Base-by-base conservation (phyloP, 2,797 vertebrate genomes). In the Spea hammondii region DNA sequence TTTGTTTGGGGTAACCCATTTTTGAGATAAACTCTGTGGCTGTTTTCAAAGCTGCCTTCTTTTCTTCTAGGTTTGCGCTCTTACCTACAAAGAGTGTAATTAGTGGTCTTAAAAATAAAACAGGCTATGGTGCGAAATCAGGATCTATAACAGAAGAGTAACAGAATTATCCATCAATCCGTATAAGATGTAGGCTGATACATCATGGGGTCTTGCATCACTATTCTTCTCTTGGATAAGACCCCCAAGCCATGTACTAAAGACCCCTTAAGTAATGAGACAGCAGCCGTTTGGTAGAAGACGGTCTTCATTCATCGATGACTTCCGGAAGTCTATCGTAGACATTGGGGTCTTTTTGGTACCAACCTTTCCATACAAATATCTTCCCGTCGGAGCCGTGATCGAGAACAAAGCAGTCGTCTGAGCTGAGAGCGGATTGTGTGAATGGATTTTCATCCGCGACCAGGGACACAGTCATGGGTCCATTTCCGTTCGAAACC, bases 361-460 rank as follows among this genome's bases (percentile, higher is more conserved):
- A 74, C 78, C 45, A 47, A 99, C 98, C 98, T 96, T 99, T 99
- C 98, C 98, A 99, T 80, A 98, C 91, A n/a, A 96, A 99, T 92
- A 99, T 98, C 90, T 94, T 98, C 9, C 96, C 94, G 0, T 98
- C 91, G 0, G 90, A 90, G 85, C 98, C 97, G 0, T 98, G 95
- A 84, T 99, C 98, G 88, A 99, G 91, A 79, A 99, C 96, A 89
- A 98, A 99, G 89, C 98, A 99, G 88, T 99, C 98, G 0, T 94
- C 93, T 0, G 97, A 94, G 62, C 85, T 91, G 89, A 99, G 88
- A 70, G 95, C 93, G 17, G 91, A 90, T 89, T 99, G 98, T 46
- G 94, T 87, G 66, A 99, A 99, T 2, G 97, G 98, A 86, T 99
- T 99, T 86, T 98, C 96, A 14, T 96, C 95, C 1, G 98, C 96